Evolutionary conservation across 2,797 vertebrate genomes (phyloP), one percentile per base, ranked within the genome.

Genomic region (Cyclopterus lumpus): DNA sequence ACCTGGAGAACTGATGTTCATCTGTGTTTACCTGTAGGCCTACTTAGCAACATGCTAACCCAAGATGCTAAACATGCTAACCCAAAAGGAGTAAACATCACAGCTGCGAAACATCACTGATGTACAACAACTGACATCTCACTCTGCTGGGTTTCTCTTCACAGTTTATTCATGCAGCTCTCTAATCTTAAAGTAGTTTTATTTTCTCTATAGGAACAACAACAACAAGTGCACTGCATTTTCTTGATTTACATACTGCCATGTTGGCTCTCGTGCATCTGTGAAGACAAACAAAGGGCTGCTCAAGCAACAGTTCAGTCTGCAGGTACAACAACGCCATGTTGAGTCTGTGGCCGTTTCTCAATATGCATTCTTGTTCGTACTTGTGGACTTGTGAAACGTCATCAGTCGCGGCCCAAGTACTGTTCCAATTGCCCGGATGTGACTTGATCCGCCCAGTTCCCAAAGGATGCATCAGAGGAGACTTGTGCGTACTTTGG

Each of bases 81-180:
- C 32, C 32, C 1, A 32, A 32, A 32, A 32, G 32, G 32, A 6
- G 2, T n/a, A 4, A 28, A 55, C 26, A 28, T 30, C 12, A 54
- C 2, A 2, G 20, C 48, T 22, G 48, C 9, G 22, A 22, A 53
- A 53, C 49, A 53, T 53, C 22, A 51, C 8, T 6, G 8, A 18
- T 73, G 8, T 11, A 54, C 8, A 54, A 51, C 18, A 44, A 68
- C 1, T 3, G 14, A 80, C 11, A 0, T 12, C 8, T 73, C 32
- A 65, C 48, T 72, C 38, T 0, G 42, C 20, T 46, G 1, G 11
- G 6, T 76, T 85, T 76, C 4, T 67, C 61, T 49, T 73, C 57
- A 42, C 48, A 66, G 2, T 91, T 91, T 91, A 89, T 80, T 89
- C 85, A 89, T 89, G 86, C 86, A 80, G 49, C 65, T 87, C 16